phyloP scores from a whole-genome alignment of 1,140 invertebrate genomes.

The Ceratosolen solmsi region DNA sequence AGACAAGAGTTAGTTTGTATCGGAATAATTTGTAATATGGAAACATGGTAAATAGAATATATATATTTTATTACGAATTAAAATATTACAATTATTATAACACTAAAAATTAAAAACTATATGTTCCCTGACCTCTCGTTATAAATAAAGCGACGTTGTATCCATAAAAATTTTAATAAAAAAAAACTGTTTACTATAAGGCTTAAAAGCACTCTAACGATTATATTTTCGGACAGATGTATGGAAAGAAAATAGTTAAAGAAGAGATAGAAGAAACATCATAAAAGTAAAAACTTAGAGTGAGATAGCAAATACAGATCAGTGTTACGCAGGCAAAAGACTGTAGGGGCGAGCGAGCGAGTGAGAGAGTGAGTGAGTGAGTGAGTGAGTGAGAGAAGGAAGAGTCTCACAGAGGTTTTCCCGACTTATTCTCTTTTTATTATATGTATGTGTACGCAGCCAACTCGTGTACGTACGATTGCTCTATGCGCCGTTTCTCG shows the following conservation, averaged over 20 bases:
- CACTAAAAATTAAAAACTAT: too few species aligned
- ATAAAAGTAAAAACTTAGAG: conserved; percentile 33
- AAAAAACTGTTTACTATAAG: not conserved
- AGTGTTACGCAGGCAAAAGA: conserved; percentile 32
- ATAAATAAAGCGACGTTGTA: too few species aligned
- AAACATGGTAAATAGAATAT: too few species aligned
- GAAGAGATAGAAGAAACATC: not conserved
- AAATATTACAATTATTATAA: too few species aligned
- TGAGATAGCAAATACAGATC: conserved; percentile 40
- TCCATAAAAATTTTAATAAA: too few species aligned
- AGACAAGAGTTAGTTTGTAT: too few species aligned
- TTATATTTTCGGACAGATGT: not conserved
- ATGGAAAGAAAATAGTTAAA: not conserved
- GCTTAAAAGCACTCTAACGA: not conserved
- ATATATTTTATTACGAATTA: too few species aligned
- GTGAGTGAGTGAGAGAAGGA: conserved; percentile 32
- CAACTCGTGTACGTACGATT: conserved; percentile 26
- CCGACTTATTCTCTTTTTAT: conserved; percentile 66
- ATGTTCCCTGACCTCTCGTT: too few species aligned
- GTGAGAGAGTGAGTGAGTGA: conserved; percentile 29
- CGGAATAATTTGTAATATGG: too few species aligned
- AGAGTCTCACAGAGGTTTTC: conserved; percentile 63
- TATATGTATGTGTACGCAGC: conserved; percentile 56
- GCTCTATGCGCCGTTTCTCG: not conserved
- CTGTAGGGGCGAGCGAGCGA: not conserved